Base-by-base conservation (phyloP, 2,113 vertebrate genomes). In the Megalops atlanticus region DNA sequence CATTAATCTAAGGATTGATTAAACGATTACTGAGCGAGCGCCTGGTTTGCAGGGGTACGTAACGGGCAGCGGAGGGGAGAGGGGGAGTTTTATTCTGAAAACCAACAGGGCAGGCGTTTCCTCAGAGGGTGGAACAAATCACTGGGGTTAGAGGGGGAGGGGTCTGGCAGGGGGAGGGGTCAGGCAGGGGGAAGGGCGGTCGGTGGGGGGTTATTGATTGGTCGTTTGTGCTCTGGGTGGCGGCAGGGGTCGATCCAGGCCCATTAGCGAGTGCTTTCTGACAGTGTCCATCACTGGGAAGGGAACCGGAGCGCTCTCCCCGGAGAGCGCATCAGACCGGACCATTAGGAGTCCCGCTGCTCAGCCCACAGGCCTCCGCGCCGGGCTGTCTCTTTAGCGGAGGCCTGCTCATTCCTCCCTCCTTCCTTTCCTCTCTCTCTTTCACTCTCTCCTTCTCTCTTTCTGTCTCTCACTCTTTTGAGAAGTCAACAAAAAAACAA, bases 251-350 rank as follows among this genome's bases (percentile, higher is more conserved):
- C 81, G 79, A 82, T 77, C 79, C 73, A 52, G 84, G 70, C 79
- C 82, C 82, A 85, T 89, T 88, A 87, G 82, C 82, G 77, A 83
- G 79, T 76, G 77, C 40, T 79, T 47, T 80, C 74, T 77, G 68
- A 71, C 69, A 69, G 80, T 79, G 52, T 43, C 76, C 54, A 73
- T 77, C 80, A 77, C 81, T 82, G 72, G 77, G 74, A 73, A 33
- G 45, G 78, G 79, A 85, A 79, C 81, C 74, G 47, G 77, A 77
- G 76, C 47, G 77, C 83, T 74, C 75, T 76, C 76, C 54, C 77
- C 74, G 77, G 80, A 80, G 83, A 84, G 78, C 74, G 85, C 85
- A 88, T 89, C 85, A 88, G 86, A 88, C 78, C 77, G 49, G 81
- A 83, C 84, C 87, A 84, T 89, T 88, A 89, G 52, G 64, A 77